Percentiles rank a stretch among this genome's conserved stretches.
Evolutionary conservation across 2,888 invertebrate genomes (phyloP).

Genomic region (Brachypalpus laphriformis): DNA sequence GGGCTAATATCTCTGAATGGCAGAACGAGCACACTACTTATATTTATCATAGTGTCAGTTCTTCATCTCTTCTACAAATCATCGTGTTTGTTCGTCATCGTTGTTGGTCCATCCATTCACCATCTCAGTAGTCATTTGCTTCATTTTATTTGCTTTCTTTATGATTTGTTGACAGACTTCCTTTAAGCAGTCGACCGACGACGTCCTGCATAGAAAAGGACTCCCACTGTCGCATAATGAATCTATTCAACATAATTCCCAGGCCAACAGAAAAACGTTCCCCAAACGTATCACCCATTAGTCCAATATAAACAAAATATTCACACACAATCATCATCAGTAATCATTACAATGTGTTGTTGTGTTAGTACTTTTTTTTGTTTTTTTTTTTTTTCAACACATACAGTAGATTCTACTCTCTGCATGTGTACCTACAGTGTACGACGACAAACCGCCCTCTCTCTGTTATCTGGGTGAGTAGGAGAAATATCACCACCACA

Average conservation of each 20-base stretch:
- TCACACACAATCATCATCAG: slow-evolving; percentile 51
- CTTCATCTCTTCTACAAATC: slow-evolving; percentile 50
- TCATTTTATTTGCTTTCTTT: slow-evolving; percentile 24
- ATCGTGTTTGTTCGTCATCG: slow-evolving; percentile 1
- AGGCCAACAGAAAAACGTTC: neutral
- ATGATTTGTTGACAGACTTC: slow-evolving; percentile 65
- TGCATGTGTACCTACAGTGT: slow-evolving; percentile 34
- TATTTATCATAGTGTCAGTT: slow-evolving; percentile 56
- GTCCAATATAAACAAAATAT: slow-evolving; percentile 61
- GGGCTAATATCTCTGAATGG: slow-evolving; percentile 47
- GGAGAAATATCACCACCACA: slow-evolving; percentile 45
- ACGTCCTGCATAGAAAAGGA: slow-evolving; percentile 5
- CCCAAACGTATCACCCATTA: slow-evolving; percentile 39
- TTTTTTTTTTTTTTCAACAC: slow-evolving; percentile 23
- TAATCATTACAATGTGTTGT: slow-evolving; percentile 38
- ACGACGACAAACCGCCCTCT: slow-evolving; percentile 35
- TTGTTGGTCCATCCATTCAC: neutral
- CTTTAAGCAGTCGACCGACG: neutral
- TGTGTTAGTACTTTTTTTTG: slow-evolving; percentile 10
- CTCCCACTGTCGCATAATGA: slow-evolving; percentile 64
- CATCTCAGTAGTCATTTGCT: slow-evolving; percentile 34
- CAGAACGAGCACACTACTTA: neutral
- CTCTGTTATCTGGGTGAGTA: slow-evolving; percentile 67
- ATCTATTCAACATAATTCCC: slow-evolving; percentile 48
- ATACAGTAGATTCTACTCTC: neutral